Evolutionary conservation across 2,888 invertebrate species (phyloP).

Genomic region (Calameuta filiformis): DNA sequence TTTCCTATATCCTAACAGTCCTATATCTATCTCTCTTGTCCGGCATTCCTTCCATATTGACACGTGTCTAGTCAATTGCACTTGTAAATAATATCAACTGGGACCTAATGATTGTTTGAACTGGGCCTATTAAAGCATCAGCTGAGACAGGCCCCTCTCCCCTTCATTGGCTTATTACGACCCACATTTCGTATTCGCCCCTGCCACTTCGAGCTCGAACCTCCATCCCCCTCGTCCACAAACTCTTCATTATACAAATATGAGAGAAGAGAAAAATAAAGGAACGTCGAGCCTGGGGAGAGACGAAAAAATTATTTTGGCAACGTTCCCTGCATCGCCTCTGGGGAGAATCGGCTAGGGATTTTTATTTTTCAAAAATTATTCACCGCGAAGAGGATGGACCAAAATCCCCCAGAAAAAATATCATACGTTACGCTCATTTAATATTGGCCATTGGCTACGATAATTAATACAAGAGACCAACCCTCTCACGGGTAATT

Average conservation of each 20-base stretch:
- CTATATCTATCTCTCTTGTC: neutral
- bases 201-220: neutral
- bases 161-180: neutral
- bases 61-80: neutral
- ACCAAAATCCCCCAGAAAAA: neutral
- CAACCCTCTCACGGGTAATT: neutral
- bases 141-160: neutral
- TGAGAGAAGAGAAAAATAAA: neutral
- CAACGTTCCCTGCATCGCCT: neutral
- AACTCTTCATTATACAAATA: neutral
- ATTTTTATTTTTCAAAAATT: neutral
- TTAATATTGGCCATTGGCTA: neutral
- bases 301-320: neutral
- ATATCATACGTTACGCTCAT: neutral
- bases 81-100: neutral
- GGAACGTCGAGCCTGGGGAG: neutral
- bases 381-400: neutral
- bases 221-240: neutral
- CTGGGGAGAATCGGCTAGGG: neutral
- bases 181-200: neutral
- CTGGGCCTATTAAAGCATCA: neutral
- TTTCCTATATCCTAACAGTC: neutral
- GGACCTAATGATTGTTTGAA: neutral
- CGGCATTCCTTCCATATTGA: neutral
- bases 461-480: neutral